phyloP scores from a whole-genome alignment of 2,888 invertebrate genomes.

The Pollenia amentaria region DNA sequence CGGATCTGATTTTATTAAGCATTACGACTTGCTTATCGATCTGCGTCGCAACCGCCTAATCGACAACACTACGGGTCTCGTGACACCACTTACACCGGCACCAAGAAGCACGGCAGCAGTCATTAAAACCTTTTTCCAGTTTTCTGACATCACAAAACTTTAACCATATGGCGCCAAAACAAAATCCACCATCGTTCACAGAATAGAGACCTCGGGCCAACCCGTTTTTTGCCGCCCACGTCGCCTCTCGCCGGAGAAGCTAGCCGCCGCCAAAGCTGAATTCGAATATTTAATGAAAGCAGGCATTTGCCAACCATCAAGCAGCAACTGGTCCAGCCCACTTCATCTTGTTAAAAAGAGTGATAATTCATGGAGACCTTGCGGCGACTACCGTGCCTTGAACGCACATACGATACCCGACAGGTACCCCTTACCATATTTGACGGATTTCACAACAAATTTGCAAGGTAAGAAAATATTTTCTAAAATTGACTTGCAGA shows the following conservation, averaged over 20 bases:
- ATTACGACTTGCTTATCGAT: slow-evolving; percentile 7
- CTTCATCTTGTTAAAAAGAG: no score
- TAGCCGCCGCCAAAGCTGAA: neutral
- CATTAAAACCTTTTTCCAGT: no score
- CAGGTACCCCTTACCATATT: no score
- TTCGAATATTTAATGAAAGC: slow-evolving; percentile 4
- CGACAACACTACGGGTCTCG: neutral
- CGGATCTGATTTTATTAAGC: slow-evolving; percentile 19
- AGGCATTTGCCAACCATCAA: no score
- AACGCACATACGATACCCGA: no score
- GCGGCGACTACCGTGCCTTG: no score
- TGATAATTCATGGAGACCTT: no score
- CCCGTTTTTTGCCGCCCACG: neutral
- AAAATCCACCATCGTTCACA: neutral
- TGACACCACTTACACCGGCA: neutral
- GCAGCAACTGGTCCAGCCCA: no score
- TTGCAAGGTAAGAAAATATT: neutral
- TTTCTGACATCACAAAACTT: no score
- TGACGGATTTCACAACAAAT: neutral
- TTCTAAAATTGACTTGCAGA: no score
- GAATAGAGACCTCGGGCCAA: neutral
- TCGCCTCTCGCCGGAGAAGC: neutral
- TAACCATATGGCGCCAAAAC: neutral
- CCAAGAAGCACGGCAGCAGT: neutral
- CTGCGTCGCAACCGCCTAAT: slow-evolving; percentile 2